These are phyloP conservation scores for Rhamphomyia laevipes DNA, from an alignment of 2,888 invertebrate genomes.

Conservation along the genomic window DNA sequence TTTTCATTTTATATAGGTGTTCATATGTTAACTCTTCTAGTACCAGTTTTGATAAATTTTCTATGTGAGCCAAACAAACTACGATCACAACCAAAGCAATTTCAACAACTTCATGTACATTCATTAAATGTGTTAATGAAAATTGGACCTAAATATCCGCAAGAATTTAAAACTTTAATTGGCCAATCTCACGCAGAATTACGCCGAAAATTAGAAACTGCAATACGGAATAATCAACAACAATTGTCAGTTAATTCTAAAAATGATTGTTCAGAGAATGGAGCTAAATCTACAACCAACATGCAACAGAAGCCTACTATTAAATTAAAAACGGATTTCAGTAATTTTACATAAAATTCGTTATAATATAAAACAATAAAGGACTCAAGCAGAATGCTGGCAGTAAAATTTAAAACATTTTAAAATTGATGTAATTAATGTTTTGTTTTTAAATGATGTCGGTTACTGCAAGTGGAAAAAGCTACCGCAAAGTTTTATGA, in stretches of 20 bases:
- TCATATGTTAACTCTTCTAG: conserved; percentile 77
- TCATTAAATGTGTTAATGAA: conserved; percentile 82
- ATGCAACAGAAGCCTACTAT: conserved; percentile 58
- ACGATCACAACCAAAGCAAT: conserved; percentile 48
- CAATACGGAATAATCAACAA: conserved; percentile 64
- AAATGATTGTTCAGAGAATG: conserved; percentile 35
- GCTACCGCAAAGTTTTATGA: no score
- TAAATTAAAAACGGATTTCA: conserved; percentile 88
- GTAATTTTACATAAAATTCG: conserved; percentile 51
- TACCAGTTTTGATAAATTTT: conserved; percentile 82
- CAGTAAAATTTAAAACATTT: no score
- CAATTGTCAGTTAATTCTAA: conserved; percentile 40
- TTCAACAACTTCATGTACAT: conserved; percentile 69
- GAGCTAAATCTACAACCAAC: conserved; percentile 22
- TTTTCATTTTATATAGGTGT: conserved; percentile 50
- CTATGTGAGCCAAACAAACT: conserved; percentile 57
- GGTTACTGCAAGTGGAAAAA: no score
- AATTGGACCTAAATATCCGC: conserved; percentile 85
- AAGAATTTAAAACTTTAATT: conserved; percentile 89
- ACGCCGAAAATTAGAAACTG: conserved; percentile 70
- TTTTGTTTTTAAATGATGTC: no score
- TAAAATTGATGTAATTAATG: no score
- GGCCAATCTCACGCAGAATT: conserved; percentile 68
- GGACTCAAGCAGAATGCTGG: no score
- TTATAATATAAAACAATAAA: no score